A percentile compares a stretch with the other conserved stretches of the same genome.
These are phyloP conservation scores for Siniperca scherzeri DNA, from an alignment of 2,797 vertebrate species.

Conservation along the genomic window DNA sequence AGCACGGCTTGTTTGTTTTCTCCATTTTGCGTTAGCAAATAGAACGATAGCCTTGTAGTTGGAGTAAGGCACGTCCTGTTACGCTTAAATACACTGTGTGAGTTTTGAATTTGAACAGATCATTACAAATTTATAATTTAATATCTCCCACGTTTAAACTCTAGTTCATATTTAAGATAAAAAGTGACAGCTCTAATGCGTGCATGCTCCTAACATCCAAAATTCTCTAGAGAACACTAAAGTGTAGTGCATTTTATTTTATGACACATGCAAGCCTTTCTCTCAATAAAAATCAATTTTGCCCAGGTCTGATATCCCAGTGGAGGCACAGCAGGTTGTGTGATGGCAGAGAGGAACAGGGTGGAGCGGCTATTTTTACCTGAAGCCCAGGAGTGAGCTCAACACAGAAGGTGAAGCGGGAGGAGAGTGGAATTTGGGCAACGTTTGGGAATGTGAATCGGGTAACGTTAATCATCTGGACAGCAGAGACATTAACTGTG, in stretches of 20 bases:
- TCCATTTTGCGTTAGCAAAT: not conserved
- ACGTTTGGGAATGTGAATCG: constrained; percentile 79
- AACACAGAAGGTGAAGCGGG: constrained; percentile 77
- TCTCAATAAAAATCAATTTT: constrained; percentile 55
- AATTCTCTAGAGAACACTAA: not conserved
- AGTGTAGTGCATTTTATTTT: constrained; percentile 16
- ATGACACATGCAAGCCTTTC: constrained; percentile 37
- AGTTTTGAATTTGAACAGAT: not conserved
- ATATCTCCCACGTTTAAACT: not conserved
- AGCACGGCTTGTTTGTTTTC: not conserved
- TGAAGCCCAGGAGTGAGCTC: constrained; percentile 78
- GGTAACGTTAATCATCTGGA: constrained; percentile 86
- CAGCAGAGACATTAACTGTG: constrained; percentile 86
- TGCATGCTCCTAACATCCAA: constrained; percentile 4
- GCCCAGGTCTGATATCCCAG: constrained; percentile 56
- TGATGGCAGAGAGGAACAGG: constrained; percentile 68
- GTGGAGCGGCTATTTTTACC: constrained; percentile 83
- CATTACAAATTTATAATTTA: not conserved
- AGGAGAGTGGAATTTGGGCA: constrained; percentile 79
- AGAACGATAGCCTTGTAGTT: not conserved
- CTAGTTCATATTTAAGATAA: not conserved
- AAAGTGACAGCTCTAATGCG: not conserved
- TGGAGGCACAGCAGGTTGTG: constrained; percentile 61
- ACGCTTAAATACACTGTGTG: too few species aligned
- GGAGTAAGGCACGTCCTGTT: not conserved